Base-by-base conservation (phyloP, 2,888 invertebrate genomes). In the Notodonta ziczac region DNA sequence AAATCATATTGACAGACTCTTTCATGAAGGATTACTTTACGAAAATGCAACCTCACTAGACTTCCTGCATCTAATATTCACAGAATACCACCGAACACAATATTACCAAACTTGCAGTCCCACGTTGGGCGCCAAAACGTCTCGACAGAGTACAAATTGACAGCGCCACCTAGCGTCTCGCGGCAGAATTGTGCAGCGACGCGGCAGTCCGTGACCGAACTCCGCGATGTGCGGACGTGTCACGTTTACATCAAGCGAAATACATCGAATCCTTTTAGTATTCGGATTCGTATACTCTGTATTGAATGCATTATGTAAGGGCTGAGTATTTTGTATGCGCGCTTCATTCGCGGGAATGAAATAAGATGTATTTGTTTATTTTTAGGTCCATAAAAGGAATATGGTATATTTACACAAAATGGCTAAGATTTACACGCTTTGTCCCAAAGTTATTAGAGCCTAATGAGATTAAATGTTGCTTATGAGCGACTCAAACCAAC, bases 191-290 rank as follows among this genome's bases (percentile, higher is more conserved):
- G 80, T 78, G 80, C 83, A 80, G 71, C 71, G 78, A 70, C 78
- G 78, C 81, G 80, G 68, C 80, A 88, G 65, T 89, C 78, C 91
- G 91, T 91, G 91, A 91, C 90, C 69, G 67, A 77, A 91, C 85
- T 91, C 56, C 67, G 70, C 53, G 75, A 90, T 84, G 76, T 74
- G 77, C 69, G 73, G 78, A 87, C 87, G 86, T 87, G 85, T 82
- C 82, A 70, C 80, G 77, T 82, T 80, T 79, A 80, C 70, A 70
- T 73, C 75, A 82, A 85, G 86, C 82, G 74, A 84, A 89, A 87
- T 86, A 81, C 72, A 81, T 74, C 77, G 72, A 78, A 82, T 81
- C 80, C 72, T 75, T 78, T 68, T 66, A 54, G 60, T n/a, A 46
- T 46, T 46, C 46, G 52, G 61, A 68, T 68, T 69, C 65, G 65